Evolutionary conservation across 2,113 vertebrate species (phyloP).

Genomic region (Danionella cerebrum): DNA sequence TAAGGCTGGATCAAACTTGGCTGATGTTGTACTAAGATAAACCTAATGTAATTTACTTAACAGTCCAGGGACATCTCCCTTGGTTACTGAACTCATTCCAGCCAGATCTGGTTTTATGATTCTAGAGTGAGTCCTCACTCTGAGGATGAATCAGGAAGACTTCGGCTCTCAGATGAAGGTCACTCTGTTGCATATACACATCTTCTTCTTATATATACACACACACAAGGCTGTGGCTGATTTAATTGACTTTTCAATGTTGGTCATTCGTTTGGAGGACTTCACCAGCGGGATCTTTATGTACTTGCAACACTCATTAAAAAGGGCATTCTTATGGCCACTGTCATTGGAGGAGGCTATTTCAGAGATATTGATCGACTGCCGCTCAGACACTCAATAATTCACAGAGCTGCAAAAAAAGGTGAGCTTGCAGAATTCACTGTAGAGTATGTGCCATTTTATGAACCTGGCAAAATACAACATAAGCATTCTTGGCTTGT

Average conservation of each 20-base stretch:
- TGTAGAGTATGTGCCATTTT: neutral
- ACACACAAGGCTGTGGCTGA: neutral
- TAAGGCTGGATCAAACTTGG: too few species aligned
- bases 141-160: slow-evolving; percentile 53
- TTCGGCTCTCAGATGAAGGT: slow-evolving; percentile 51
- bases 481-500: neutral
- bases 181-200: neutral
- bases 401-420: slow-evolving; percentile 56
- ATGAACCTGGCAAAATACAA: neutral
- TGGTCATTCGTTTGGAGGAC: slow-evolving; percentile 29
- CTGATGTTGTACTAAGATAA: neutral
- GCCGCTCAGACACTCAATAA: slow-evolving; percentile 53
- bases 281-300: slow-evolving; percentile 52
- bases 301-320: slow-evolving; percentile 48
- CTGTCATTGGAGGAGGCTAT: slow-evolving; percentile 56
- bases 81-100: slow-evolving; percentile 50
- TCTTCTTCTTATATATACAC: neutral
- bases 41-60: neutral
- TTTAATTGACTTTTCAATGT: neutral
- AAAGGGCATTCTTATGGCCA: slow-evolving; percentile 46
- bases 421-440: slow-evolving; percentile 25
- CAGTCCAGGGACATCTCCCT: slow-evolving; percentile 50
- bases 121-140: slow-evolving; percentile 52
- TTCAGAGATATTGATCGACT: slow-evolving; percentile 47
- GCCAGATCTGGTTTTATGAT: slow-evolving; percentile 54